These are phyloP conservation scores for Brachyopa scutellaris DNA, from an alignment of 2,888 invertebrate species.

Conservation along the genomic window DNA sequence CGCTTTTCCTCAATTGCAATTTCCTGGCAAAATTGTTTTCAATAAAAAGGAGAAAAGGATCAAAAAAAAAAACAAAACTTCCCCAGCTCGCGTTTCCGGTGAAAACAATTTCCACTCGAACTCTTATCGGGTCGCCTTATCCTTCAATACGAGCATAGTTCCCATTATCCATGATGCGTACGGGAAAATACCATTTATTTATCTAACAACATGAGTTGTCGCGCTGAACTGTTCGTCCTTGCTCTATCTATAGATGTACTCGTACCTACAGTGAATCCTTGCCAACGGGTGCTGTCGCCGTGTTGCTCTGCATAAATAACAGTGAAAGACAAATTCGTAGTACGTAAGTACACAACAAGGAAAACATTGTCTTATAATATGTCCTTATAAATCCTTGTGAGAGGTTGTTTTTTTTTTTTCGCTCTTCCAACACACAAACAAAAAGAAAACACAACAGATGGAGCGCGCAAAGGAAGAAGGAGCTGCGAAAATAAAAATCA, in stretches of 20 bases:
- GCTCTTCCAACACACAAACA: background rate
- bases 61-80: too few species aligned
- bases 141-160: slow-evolving; percentile 54
- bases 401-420: background rate
- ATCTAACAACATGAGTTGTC: slow-evolving; percentile 16
- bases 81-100: background rate
- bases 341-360: slow-evolving; percentile 69
- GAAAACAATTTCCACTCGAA: slow-evolving; percentile 66
- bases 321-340: slow-evolving; percentile 63
- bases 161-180: slow-evolving; percentile 59
- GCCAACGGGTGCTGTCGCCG: slow-evolving; percentile 56
- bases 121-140: slow-evolving; percentile 68
- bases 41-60: too few species aligned
- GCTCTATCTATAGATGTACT: background rate
- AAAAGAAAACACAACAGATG: too few species aligned
- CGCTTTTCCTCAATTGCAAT: slow-evolving; percentile 56
- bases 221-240: background rate
- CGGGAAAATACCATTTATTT: slow-evolving; percentile 42
- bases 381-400: slow-evolving; percentile 66
- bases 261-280: slow-evolving; percentile 5
- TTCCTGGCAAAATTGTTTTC: slow-evolving; percentile 66
- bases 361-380: slow-evolving; percentile 71
- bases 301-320: slow-evolving; percentile 67
- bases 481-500: too few species aligned
- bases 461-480: background rate